These are phyloP conservation scores for Camptogramma bilineatum DNA, from an alignment of 2,888 invertebrate species.

Conservation along the genomic window DNA sequence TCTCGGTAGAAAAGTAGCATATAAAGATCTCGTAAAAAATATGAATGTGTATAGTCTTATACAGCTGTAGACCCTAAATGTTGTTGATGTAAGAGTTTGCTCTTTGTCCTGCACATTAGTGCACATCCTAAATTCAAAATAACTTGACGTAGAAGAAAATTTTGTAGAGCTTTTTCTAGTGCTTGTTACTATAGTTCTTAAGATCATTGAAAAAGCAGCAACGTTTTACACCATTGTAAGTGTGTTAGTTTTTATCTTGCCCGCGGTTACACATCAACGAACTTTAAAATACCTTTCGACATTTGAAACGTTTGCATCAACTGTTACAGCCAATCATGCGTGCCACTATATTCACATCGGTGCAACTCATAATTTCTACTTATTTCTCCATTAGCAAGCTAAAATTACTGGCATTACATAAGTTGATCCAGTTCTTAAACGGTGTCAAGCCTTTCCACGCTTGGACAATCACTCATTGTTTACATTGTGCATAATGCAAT, in stretches of 20 bases:
- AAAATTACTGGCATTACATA: slow-evolving; percentile 2
- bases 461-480: slow-evolving; percentile 5
- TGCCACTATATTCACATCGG: neutral
- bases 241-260: neutral
- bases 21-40: too few species aligned
- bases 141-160: too few species aligned
- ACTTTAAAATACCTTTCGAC: neutral
- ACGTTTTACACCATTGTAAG: neutral
- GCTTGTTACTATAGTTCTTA: too few species aligned
- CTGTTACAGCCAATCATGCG: neutral
- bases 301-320: neutral
- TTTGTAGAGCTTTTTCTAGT: too few species aligned
- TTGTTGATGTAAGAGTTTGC: too few species aligned
- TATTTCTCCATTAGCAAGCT: slow-evolving; percentile 1
- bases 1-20: too few species aligned
- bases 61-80: too few species aligned
- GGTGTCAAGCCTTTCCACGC: slow-evolving; percentile 6
- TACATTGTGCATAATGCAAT: neutral
- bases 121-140: too few species aligned
- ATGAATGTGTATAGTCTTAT: too few species aligned
- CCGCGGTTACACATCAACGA: neutral
- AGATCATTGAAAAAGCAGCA: too few species aligned
- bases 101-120: too few species aligned
- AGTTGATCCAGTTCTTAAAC: slow-evolving; percentile 2
- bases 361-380: neutral